phyloP scores from a whole-genome alignment of 2,888 invertebrate genomes.

The Cosmorhoe ocellata region DNA sequence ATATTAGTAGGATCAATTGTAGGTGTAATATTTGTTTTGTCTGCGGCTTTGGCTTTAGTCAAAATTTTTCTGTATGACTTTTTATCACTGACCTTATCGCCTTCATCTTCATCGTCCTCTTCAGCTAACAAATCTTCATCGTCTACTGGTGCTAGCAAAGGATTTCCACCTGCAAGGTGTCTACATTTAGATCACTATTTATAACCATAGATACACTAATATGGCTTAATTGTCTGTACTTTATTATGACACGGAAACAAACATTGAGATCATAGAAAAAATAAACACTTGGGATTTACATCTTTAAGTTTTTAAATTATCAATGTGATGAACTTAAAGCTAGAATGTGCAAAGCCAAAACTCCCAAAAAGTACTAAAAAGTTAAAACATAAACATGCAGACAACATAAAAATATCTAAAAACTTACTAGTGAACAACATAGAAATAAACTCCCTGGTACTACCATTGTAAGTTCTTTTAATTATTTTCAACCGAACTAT shows the following conservation, averaged over 20 bases:
- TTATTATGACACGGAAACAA: not conserved
- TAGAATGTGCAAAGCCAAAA: too few species aligned
- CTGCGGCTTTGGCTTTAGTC: too few species aligned
- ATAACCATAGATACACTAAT: too few species aligned
- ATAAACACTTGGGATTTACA: too few species aligned
- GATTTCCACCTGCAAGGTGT: constrained; percentile 63
- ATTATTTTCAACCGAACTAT: constrained; percentile 60
- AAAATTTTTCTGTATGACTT: too few species aligned
- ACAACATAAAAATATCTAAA: constrained; percentile 34
- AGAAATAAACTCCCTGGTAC: constrained; percentile 52
- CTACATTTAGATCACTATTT: too few species aligned
- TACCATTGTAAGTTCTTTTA: constrained; percentile 48
- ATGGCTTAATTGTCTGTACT: too few species aligned
- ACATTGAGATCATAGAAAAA: not conserved
- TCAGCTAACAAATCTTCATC: constrained; percentile 86
- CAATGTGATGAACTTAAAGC: too few species aligned
- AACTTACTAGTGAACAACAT: constrained; percentile 64
- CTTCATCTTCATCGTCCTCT: constrained; percentile 95
- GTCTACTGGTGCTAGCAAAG: constrained; percentile 77
- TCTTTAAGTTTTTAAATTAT: too few species aligned
- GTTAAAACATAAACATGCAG: constrained; percentile 23
- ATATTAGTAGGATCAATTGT: too few species aligned
- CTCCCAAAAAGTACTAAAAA: not conserved
- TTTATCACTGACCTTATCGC: constrained; percentile 89
- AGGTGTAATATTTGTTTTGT: too few species aligned